A percentile compares a stretch with the other conserved stretches of the same genome.
These are phyloP conservation scores for Pristionchus arcanus DNA, from an alignment of 2,888 invertebrate genomes.

Conservation along the genomic window DNA sequence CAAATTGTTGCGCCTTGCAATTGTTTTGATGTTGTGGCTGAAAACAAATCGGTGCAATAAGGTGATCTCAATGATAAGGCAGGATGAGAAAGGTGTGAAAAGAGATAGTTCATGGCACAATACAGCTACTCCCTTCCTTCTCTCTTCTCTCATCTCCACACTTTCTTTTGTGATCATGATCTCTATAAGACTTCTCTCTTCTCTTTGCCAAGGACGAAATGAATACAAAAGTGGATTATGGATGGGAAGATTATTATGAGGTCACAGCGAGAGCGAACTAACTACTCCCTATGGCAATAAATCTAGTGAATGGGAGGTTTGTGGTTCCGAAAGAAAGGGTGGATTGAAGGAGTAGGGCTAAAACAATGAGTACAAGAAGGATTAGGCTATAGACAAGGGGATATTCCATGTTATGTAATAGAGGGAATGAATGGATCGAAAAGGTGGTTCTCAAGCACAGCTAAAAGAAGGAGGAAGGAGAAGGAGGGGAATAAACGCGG, in stretches of 20 bases:
- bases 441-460: not conserved
- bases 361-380: not conserved
- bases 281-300: not conserved
- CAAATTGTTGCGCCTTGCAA: not conserved
- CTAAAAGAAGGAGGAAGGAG: not conserved
- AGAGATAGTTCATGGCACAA: not conserved
- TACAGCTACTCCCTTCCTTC: not conserved
- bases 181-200: slow-evolving; percentile 10
- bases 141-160: not conserved
- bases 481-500: slow-evolving; percentile 5
- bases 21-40: not conserved
- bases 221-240: slow-evolving; percentile 19
- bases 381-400: slow-evolving; percentile 10
- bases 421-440: not conserved
- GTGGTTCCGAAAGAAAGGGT: not conserved
- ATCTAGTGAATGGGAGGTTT: not conserved
- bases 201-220: slow-evolving; percentile 31
- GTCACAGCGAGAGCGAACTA: not conserved
- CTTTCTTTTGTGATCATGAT: slow-evolving; percentile 42
- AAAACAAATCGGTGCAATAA: not conserved
- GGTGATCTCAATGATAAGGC: not conserved
- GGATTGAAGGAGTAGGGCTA: not conserved
- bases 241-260: slow-evolving; percentile 37
- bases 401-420: not conserved
- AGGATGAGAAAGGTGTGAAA: not conserved